Evolutionary conservation across 2,888 invertebrate species (phyloP), one percentile per base, ranked within the genome.

Genomic region (Acleris holmiana): DNA sequence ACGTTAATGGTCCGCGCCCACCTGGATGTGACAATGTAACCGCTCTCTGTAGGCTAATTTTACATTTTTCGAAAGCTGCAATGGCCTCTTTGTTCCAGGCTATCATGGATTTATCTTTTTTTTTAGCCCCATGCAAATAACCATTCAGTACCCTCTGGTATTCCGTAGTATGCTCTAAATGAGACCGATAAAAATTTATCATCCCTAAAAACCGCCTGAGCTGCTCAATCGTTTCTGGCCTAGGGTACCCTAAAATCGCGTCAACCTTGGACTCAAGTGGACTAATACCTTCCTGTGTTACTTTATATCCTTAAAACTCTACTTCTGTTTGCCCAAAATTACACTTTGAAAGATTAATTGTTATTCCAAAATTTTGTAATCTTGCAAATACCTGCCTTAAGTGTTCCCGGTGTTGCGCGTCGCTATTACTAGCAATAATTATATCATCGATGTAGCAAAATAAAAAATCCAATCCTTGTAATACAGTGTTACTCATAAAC

Each of bases 1-100:
- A 13, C 6, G 73, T 62, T 15, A 83, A 21, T 10, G 62, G 25
- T 7, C 29, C 1, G 76, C 73, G 41, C 72, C 65, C 0, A 61
- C 5, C 4, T 44, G 61, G 82, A 46, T 79, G 73, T 4, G 73
- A 69, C 8, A 82, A 65, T 4, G 74, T 64, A 1, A 73, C 71
- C 5, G 77, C 76, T 8, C 71, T 57, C 18, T 66, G 41, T 10
- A 78, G 67, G 17, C 64, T 64, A 15, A 57, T 21, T 65, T 80
- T 80, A 53, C 73, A 69, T 29, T 66, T 21, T 6, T 62, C 18
- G 58, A 77, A 75, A 4, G 71, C 64, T 7, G 58, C 29, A 15
- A 61, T 64, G 0, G 71, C 51, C 13, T 60, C 51, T 8, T 18
- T n/a, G 1, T 66, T 67, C 74, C 74, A 74, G 4, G 13, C 13